Evolutionary conservation across 2,888 invertebrate species (phyloP).

Genomic region (Arctia plantaginis): DNA sequence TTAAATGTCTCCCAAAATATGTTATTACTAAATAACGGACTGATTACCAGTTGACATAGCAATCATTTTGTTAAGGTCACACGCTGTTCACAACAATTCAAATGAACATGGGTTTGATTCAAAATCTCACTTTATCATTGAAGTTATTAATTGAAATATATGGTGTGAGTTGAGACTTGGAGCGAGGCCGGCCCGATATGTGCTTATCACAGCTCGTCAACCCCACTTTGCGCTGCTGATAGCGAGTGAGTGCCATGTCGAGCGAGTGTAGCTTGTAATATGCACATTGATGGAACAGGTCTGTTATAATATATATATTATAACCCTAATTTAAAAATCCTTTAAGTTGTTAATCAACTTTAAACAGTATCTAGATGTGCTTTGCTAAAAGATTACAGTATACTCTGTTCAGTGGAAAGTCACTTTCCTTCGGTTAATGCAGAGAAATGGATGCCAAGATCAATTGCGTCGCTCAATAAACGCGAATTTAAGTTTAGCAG

Average conservation of each 20-base stretch:
- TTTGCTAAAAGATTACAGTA: neutral
- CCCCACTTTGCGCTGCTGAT: conserved; percentile 55
- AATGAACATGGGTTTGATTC: conserved; percentile 31
- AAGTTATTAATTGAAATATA: conserved; percentile 61
- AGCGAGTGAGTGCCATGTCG: conserved; percentile 31
- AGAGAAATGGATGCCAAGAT: neutral
- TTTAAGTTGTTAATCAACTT: too few species aligned
- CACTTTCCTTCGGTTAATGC: neutral
- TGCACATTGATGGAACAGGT: conserved; percentile 37
- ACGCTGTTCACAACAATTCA: conserved; percentile 16
- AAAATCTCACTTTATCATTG: conserved; percentile 51
- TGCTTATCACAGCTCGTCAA: conserved; percentile 62
- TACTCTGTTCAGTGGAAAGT: neutral
- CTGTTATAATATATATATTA: neutral
- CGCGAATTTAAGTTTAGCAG: neutral
- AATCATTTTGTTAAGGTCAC: conserved; percentile 19
- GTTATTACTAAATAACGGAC: neutral
- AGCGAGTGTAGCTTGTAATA: conserved; percentile 20
- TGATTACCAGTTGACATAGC: conserved; percentile 14
- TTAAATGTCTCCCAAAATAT: conserved; percentile 8
- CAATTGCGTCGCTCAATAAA: neutral
- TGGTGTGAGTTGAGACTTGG: conserved; percentile 57
- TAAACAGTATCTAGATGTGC: neutral
- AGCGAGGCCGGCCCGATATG: conserved; percentile 56
- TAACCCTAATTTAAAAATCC: neutral